phyloP scores from a whole-genome alignment of 2,888 invertebrate species.

The Pegoplata infirma region DNA sequence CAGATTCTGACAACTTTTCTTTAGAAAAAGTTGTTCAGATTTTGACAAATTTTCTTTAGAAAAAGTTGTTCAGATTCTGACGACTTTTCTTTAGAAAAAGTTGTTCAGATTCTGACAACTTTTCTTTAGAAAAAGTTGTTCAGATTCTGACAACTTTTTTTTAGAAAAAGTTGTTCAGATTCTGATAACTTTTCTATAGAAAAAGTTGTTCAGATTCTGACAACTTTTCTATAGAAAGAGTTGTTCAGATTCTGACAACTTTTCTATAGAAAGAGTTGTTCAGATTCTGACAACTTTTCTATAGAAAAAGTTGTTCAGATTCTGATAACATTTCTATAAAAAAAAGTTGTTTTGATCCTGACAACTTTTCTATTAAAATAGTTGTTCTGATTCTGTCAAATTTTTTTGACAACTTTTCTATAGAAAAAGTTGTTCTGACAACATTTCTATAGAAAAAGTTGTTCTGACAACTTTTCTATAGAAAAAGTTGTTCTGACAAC shows the following conservation, averaged over 20 bases:
- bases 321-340: not conserved
- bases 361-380: not conserved
- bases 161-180: too few relatives aligned
- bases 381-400: not conserved
- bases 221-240: not conserved
- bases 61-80: too few relatives aligned
- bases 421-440: not conserved
- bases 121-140: not conserved
- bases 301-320: not conserved
- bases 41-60: too few relatives aligned
- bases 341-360: not conserved
- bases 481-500: not conserved
- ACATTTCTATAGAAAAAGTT: not conserved
- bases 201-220: not conserved
- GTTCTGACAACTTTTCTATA: not conserved
- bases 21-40: too few relatives aligned
- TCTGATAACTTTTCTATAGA: not conserved
- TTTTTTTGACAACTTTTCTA: too few relatives aligned
- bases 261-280: not conserved
- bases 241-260: not conserved
- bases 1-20: too few relatives aligned
- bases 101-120: too few relatives aligned
- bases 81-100: too few relatives aligned
- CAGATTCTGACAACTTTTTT: not conserved
- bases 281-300: not conserved